Percentiles rank a stretch among this genome's conserved stretches.
Conservation (phyloP, 2,113 vertebrate genomes). For the Delphinapterus leucas region DNA sequence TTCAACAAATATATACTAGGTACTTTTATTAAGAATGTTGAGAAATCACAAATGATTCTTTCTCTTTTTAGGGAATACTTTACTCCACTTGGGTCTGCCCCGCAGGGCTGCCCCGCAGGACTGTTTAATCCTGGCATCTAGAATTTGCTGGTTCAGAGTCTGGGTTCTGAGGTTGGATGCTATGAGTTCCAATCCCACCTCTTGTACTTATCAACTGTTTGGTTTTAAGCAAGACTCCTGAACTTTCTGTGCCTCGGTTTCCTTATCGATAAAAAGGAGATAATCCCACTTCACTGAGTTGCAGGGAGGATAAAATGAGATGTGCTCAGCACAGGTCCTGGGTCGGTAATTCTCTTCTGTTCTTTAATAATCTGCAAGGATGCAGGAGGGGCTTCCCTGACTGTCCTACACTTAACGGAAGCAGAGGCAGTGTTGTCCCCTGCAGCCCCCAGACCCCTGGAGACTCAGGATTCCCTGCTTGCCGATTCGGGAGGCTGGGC, state of each 20-base stretch:
- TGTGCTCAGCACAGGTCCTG: background rate
- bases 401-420: fast-evolving
- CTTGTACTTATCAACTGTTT: background rate
- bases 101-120: too few species aligned
- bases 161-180: background rate
- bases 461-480: slow-evolving; percentile 9
- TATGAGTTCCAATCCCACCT: background rate
- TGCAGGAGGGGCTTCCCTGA: background rate
- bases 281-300: background rate
- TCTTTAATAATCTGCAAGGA: background rate
- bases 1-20: background rate
- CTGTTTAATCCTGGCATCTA: background rate
- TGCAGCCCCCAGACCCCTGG: background rate
- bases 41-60: background rate
- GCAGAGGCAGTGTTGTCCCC: background rate
- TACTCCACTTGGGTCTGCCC: background rate
- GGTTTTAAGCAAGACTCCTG: background rate
- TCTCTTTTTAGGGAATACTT: background rate
- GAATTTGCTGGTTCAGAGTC: background rate
- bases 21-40: background rate
- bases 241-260: background rate
- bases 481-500: background rate
- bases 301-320: background rate
- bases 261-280: background rate
- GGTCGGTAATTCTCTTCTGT: background rate